Conservation (phyloP, 2,888 invertebrate genomes). For the Epistrophella euchroma region DNA sequence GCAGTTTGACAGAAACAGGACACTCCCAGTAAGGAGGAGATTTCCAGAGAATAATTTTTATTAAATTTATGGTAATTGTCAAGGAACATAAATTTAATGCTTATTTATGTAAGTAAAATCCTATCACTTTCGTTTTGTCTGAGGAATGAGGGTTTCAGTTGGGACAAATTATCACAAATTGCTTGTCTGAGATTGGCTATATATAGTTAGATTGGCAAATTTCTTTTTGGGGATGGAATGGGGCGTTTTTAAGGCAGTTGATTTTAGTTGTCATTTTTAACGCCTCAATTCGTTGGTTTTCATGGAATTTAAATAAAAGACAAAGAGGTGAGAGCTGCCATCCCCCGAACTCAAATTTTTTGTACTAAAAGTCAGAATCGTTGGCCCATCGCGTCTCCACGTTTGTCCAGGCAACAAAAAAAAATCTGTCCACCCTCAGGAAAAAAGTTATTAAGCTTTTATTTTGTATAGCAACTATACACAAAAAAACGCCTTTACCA, state of each 20-base stretch:
- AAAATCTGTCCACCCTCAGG: no score
- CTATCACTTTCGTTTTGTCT: constrained; percentile 20
- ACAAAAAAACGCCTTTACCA: no score
- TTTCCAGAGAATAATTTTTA: constrained; percentile 63
- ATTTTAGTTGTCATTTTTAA: constrained; percentile 52
- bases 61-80: constrained; percentile 67
- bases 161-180: constrained; percentile 22
- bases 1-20: neutral
- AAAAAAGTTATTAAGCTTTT: no score
- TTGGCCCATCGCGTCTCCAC: no score
- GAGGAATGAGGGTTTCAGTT: neutral
- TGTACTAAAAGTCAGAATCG: no score
- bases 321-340: neutral
- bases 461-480: no score
- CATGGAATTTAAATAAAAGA: neutral
- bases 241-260: constrained; percentile 26
- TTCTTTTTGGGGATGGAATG: no score
- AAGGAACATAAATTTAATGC: constrained; percentile 44
- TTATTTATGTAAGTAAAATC: constrained; percentile 18
- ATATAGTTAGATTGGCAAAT: neutral
- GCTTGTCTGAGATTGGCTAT: neutral
- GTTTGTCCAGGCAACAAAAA: no score
- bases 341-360: no score
- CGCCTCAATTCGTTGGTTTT: constrained; percentile 67
- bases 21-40: constrained; percentile 6